phyloP scores from a whole-genome alignment of 2,797 vertebrate genomes.

The Rallus crepitans region DNA sequence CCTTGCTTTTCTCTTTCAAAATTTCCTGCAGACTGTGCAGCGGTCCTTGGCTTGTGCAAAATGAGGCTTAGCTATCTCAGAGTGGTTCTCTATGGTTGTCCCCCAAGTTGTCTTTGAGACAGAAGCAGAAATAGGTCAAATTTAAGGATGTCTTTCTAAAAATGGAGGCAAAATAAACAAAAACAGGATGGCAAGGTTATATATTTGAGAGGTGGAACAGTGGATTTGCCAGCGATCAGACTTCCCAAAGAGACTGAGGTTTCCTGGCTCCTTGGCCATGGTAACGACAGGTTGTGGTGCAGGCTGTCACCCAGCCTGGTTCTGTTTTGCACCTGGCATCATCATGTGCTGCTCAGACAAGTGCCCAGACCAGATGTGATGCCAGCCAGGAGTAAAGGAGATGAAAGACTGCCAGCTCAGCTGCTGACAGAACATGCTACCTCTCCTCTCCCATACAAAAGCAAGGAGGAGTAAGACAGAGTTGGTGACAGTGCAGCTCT shows the following conservation, averaged over 20 bases:
- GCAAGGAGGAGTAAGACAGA: neutral
- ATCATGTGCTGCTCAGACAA: neutral
- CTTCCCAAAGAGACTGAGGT: neutral
- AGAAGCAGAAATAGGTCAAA: neutral
- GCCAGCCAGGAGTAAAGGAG: neutral
- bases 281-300: neutral
- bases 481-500: neutral
- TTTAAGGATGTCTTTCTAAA: neutral
- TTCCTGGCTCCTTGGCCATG: neutral
- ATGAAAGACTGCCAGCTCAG: neutral
- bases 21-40: neutral
- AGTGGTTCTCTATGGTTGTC: neutral
- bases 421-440: neutral
- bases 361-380: neutral
- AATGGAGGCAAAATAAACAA: neutral
- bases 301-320: neutral
- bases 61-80: neutral
- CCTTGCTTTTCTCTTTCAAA: neutral
- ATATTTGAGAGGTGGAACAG: neutral
- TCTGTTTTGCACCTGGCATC: neutral
- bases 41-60: neutral
- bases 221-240: neutral
- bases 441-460: fast-evolving
- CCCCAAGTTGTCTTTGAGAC: neutral
- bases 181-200: neutral